Conservation (phyloP, 2,888 invertebrate genomes). For the Acronicta leporina region DNA sequence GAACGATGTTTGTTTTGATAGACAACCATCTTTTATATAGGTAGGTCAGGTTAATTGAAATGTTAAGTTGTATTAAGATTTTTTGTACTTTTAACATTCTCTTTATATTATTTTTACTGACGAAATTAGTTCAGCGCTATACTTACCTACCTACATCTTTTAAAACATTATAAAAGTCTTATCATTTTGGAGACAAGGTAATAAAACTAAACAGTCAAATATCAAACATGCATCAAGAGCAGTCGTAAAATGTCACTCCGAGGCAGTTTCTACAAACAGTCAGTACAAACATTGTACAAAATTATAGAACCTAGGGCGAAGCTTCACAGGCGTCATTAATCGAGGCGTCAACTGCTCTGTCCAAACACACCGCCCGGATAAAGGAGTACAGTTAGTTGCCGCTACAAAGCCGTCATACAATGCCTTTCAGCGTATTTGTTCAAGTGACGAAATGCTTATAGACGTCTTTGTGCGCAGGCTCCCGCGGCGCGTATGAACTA, state of each 20-base stretch:
- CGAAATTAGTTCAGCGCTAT: neutral
- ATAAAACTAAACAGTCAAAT: constrained; percentile 22
- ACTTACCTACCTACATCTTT: constrained; percentile 6
- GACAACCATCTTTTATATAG: constrained; percentile 52
- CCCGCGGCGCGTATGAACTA: constrained; percentile 69
- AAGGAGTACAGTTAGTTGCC: constrained; percentile 76
- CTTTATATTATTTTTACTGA: neutral
- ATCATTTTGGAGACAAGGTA: constrained; percentile 33
- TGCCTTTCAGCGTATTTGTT: constrained; percentile 78
- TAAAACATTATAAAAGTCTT: constrained; percentile 41
- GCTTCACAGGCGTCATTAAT: constrained; percentile 69
- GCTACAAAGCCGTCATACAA: constrained; percentile 74
- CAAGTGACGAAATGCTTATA: constrained; percentile 79
- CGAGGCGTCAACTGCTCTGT: constrained; percentile 78
- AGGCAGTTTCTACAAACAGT: constrained; percentile 65
- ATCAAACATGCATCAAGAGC: constrained; percentile 48
- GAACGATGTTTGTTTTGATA: constrained; percentile 70
- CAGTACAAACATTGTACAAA: constrained; percentile 58
- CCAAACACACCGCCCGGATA: constrained; percentile 74
- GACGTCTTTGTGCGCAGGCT: constrained; percentile 74
- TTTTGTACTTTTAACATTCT: constrained; percentile 3
- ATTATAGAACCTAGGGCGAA: constrained; percentile 58
- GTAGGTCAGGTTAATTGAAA: constrained; percentile 43
- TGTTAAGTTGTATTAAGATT: constrained; percentile 12
- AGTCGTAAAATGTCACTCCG: constrained; percentile 52